phyloP scores from a whole-genome alignment of 2,888 invertebrate species.

The Pycnomerus fuliginosus region DNA sequence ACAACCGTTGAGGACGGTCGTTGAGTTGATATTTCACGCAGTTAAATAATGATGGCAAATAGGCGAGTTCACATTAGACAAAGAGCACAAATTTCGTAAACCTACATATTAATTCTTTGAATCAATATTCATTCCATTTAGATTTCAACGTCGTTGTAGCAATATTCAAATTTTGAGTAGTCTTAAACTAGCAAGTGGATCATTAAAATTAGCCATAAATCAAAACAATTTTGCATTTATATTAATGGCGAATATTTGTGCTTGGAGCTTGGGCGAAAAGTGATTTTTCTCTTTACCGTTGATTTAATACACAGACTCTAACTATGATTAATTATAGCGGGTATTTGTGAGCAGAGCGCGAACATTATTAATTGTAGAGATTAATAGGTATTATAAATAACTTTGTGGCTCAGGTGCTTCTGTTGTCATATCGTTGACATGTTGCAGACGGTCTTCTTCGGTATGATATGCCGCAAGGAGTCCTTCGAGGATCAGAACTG shows the following conservation, averaged over 20 bases:
- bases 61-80: too few relatives aligned
- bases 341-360: slow-evolving; percentile 29
- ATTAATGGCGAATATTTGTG: slow-evolving; percentile 21
- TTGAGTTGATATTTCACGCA: too few relatives aligned
- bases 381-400: slow-evolving; percentile 32
- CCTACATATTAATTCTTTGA: too few relatives aligned
- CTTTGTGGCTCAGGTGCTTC: slow-evolving; percentile 21
- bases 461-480: slow-evolving; percentile 77
- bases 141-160: too few relatives aligned
- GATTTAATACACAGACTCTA: slow-evolving; percentile 30
- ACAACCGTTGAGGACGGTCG: too few relatives aligned
- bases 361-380: slow-evolving; percentile 37
- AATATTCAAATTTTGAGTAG: too few relatives aligned
- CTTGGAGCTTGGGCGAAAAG: slow-evolving; percentile 7
- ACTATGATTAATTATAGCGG: slow-evolving; percentile 34
- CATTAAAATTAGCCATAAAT: slow-evolving; percentile 15
- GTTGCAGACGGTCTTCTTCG: slow-evolving; percentile 72
- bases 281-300: slow-evolving; percentile 28
- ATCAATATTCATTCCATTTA: too few relatives aligned
- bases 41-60: too few relatives aligned
- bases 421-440: slow-evolving; percentile 17
- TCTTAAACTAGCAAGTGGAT: too few relatives aligned
- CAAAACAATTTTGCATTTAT: slow-evolving; percentile 20
- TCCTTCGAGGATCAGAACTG: slow-evolving; percentile 68
- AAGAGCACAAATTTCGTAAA: too few relatives aligned